Evolutionary conservation across 2,113 vertebrate species (phyloP), one percentile per base, ranked within the genome.

Genomic region (Oceanites oceanicus): DNA sequence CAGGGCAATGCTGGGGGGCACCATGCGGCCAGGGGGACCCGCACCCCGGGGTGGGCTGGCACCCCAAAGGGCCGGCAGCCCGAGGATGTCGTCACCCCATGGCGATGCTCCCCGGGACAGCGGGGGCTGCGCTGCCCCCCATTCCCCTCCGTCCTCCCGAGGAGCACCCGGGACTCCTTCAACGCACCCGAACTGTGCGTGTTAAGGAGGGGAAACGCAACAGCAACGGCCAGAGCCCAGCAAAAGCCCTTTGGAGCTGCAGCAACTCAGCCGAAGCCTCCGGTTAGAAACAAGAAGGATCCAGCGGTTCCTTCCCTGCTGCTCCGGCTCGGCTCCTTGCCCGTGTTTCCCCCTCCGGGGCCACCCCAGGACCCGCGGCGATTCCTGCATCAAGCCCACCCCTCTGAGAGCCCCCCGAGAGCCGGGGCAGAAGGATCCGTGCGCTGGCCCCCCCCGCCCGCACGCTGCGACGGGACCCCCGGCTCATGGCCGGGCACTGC

Each of bases 11-110:
- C 22, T 5, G 16, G 65, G 45, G 70, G 45, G 30, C 47, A 53
- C 23, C 5, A 1, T 7, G 2, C 1, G 4, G 55, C 36, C 2
- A 2, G 10, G 53, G 68, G 26, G 13, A 17, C 32, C 29, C 6
- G 6, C 7, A 10, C 9, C 58, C 62, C 5, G 1, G 38, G 34
- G 26, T 11, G 52, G 61, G 56, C 16, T 42, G 47, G n/a, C 14
- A 30, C 73, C 63, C 73, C 65, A 47, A 21, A 44, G 63, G 29
- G 71, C 19, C 3, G 18, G 34, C 73, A 45, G 23, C 58, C 55
- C 23, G 0, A 20, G 47, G 65, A 30, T n/a, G n/a, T n/a, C 3
- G 16, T 42, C 83, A 45, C n/a, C 65, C 30, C 38, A 15, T 0
- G 7, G 27, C 3, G 17, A 56, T n/a, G 49, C 10, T 11, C 42